Percentiles rank a stretch among this genome's conserved stretches.
Evolutionary conservation across 2,797 vertebrate species (phyloP).

Genomic region (Myiotriccus ornatus): DNA sequence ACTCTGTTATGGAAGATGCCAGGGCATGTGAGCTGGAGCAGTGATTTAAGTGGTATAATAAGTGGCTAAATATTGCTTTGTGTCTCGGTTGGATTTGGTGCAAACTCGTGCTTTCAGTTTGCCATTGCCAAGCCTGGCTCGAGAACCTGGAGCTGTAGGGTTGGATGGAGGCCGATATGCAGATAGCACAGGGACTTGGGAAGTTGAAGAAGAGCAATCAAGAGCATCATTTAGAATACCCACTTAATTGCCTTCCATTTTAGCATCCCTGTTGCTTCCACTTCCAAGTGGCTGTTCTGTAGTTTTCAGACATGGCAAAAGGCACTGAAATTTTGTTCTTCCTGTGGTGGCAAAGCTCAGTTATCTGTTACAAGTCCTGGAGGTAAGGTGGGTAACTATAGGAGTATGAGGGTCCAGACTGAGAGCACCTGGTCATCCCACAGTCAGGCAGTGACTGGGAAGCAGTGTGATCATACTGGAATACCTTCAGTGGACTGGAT

Average conservation of each 20-base stretch:
- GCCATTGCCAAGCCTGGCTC: not conserved
- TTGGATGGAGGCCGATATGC: not conserved
- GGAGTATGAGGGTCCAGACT: rapidly evolving
- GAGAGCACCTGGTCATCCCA: not conserved
- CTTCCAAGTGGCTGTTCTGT: not conserved
- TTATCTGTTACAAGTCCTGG: not conserved
- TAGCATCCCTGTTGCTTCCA: not conserved
- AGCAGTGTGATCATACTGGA: rapidly evolving
- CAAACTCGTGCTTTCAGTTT: not conserved
- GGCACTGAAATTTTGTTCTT: not conserved
- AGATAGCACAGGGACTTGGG: not conserved
- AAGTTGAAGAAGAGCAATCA: not conserved
- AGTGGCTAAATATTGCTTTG: not conserved
- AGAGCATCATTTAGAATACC: not conserved
- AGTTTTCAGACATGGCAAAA: not conserved
- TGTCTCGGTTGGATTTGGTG: not conserved
- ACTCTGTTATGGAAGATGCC: not conserved
- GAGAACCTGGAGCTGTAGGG: not conserved
- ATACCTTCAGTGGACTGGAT: not conserved
- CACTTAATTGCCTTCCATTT: not conserved
- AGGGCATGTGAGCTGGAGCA: not conserved
- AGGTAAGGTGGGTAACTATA: rapidly evolving
- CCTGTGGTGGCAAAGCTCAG: rapidly evolving
- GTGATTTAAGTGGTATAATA: not conserved
- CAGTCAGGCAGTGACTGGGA: not conserved